Base-by-base conservation (phyloP, 2,113 vertebrate genomes). In the Scomber colias region DNA sequence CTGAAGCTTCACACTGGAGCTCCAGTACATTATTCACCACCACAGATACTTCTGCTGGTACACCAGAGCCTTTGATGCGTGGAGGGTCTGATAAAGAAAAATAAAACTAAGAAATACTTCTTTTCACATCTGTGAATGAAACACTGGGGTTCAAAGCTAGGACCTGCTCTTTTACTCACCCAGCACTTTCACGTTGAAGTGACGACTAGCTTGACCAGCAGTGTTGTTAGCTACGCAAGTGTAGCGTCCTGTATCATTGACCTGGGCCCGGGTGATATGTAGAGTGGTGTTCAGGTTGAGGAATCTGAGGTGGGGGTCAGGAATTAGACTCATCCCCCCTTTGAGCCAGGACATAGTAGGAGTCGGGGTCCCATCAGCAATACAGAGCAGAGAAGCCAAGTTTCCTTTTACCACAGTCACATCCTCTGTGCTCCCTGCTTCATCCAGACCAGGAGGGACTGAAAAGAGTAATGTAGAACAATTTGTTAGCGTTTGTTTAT, bases 381-480 rank as follows among this genome's bases (percentile, higher is more conserved):
- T 56, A 73, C 98, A 99, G 8, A 91, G 79, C 84, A 99, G 91
- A 1, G 93, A 91, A 0, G 89, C 92, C 0, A 90, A 44, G 44
- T 90, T 90, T 44, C 97, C 98, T 82, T 82, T 95, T 51, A 98
- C 86, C 35, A 98, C 69, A 2, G 90, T 95, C 77, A 99, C 89
- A 11, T 98, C 96, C 64, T 98, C 97, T 12, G 93, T 96, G 88
- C 92, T 94, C 31, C 96, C 96, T 0, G 95, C 92, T 0, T 95
- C 95, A 73, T 98, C 96, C 91, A 99, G 84, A 84, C 81, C 95
- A 4, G 98, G 98, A 16, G 97, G 96, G 7, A 98, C 98, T 99
- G 77, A 67, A 16, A 17, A 44, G 5, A 60, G 59, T 2, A 15
- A 44, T 16, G 24, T 8, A 16, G 40, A 7, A 68, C 35, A 40